These are phyloP conservation scores for Anaspis maculata DNA, from an alignment of 2,888 invertebrate genomes.

Conservation along the genomic window DNA sequence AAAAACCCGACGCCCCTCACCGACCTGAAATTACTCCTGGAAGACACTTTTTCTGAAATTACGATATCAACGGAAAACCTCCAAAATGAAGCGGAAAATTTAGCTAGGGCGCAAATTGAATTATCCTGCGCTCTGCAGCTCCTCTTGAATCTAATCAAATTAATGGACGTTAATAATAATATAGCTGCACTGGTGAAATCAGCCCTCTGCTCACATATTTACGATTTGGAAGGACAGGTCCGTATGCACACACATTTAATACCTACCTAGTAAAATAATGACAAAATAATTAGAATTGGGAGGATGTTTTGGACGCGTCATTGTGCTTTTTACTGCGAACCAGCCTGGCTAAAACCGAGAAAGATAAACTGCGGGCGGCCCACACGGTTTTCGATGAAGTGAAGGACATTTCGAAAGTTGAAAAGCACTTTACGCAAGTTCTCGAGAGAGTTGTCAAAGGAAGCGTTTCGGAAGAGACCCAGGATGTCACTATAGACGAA, in stretches of 20 bases:
- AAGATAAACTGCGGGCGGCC: conserved; percentile 52
- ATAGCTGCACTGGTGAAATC: conserved; percentile 26
- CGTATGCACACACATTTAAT: too few relatives aligned
- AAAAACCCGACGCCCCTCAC: conserved; percentile 67
- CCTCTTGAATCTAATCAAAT: conserved; percentile 26
- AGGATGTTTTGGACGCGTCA: conserved; percentile 63
- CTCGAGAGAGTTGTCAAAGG: conserved; percentile 33
- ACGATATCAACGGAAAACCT: conserved; percentile 44
- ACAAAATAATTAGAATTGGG: conserved; percentile 85
- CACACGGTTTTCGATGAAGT: conserved; percentile 42
- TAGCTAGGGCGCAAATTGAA: conserved; percentile 29
- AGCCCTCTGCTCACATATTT: conserved; percentile 27
- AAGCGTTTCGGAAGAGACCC: conserved; percentile 10
- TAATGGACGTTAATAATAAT: conserved; percentile 29
- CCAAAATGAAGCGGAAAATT: conserved; percentile 39
- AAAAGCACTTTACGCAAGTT: conserved; percentile 37
- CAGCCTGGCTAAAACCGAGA: conserved; percentile 54
- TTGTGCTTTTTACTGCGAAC: conserved; percentile 58
- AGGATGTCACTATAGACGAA: conserved; percentile 4
- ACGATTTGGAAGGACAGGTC: conserved; percentile 37
- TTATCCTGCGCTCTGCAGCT: conserved; percentile 32
- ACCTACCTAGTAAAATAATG: too few relatives aligned
- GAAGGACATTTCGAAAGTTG: conserved; percentile 35
- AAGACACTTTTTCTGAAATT: conserved; percentile 61
- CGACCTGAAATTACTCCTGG: conserved; percentile 61